phyloP scores from a whole-genome alignment of 2,888 invertebrate species.

The Aspidapion aeneum region DNA sequence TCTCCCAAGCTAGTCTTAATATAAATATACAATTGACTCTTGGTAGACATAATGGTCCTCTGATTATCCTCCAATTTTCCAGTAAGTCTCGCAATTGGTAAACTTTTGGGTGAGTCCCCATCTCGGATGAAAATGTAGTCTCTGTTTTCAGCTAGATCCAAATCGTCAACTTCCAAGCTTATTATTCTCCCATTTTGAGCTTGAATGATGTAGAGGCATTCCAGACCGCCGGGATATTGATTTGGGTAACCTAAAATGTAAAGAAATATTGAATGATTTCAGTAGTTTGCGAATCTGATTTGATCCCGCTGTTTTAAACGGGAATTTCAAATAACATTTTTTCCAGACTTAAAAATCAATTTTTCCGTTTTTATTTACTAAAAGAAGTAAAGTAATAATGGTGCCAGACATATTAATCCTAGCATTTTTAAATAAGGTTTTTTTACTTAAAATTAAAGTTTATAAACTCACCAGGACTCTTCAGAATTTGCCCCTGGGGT shows the following conservation, averaged over 20 bases:
- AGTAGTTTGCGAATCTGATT: too few species aligned
- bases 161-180: conserved; percentile 85
- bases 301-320: too few species aligned
- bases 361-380: too few species aligned
- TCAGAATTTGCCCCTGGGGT: conserved; percentile 82
- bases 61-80: conserved; percentile 74
- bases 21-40: conserved; percentile 84
- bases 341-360: too few species aligned
- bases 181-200: conserved; percentile 90
- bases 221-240: conserved; percentile 92
- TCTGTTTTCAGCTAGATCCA: conserved; percentile 76
- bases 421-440: too few species aligned
- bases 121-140: conserved; percentile 90
- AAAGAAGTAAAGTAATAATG: too few species aligned
- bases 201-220: conserved; percentile 89
- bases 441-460: too few species aligned
- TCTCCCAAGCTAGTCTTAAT: conserved; percentile 89
- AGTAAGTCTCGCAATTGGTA: conserved; percentile 78
- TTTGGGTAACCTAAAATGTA: conserved; percentile 71
- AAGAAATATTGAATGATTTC: too few species aligned
- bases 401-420: too few species aligned
- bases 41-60: conserved; percentile 85
- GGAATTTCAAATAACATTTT: too few species aligned
- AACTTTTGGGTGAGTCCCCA: conserved; percentile 83
- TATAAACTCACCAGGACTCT: conserved; percentile 75